Evolutionary conservation across 2,797 vertebrate genomes (phyloP), one percentile per base, ranked within the genome.

Genomic region (Sternotherus odoratus): DNA sequence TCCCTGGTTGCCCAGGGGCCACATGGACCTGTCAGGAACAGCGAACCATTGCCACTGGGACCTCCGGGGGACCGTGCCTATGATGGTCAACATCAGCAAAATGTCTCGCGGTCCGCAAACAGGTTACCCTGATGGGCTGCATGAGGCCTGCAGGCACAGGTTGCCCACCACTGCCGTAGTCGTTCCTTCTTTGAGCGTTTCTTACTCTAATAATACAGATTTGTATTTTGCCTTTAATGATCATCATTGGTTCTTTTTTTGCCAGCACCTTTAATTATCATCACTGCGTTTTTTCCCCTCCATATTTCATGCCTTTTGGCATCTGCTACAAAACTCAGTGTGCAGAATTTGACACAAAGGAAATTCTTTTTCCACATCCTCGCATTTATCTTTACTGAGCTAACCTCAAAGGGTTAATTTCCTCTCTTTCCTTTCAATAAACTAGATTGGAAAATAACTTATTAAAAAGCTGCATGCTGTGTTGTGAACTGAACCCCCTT

Each of bases 171-270:
- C 50, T 51, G 50, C 50, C 93, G 79, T 36, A 57, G 4, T 10
- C 60, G 79, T 8, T 85, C 10, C 7, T 92, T 89, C 79, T 78
- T 28, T 72, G 39, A 90, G 56, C 46, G 77, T 74, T 57, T 82
- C 39, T 77, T 72, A 50, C 66, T 79, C 79, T 60, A 93, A 91
- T 53, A 80, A 94, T 66, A 33, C 6, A 33, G 60, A n/a, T 66
- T 66, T 36, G 16, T 66, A 66, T 66, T 33, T 66, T 66, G 60
- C 15, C 60, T 66, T 66, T n/a, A 0, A 1, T 0, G 77, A 91
- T 77, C 87, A 8, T 39, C 10, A 39, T 83, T 92, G 81, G 13
- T 24, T 80, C 13, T 77, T 74, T 54, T n/a, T 54, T 57, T 57
- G 28, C 56, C 56, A 57, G 30, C 56, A 28, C 33, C n/a, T 36